A percentile compares a stretch with the other conserved stretches of the same genome.
phyloP scores from a whole-genome alignment of 2,888 invertebrate genomes.

The Slavum lentiscoides region DNA sequence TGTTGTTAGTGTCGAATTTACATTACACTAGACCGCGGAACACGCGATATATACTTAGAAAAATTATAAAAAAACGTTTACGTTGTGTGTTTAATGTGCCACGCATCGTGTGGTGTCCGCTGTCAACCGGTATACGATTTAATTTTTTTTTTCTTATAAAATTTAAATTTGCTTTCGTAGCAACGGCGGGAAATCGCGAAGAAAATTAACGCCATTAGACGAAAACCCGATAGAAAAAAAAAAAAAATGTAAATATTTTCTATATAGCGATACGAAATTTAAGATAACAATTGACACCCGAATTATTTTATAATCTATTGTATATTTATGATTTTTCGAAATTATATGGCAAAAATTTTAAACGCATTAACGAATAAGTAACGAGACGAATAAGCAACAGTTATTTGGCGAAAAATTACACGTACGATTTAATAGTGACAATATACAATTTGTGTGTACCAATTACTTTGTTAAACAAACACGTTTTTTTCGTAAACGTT shows the following conservation, averaged over 20 bases:
- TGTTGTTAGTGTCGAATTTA: not conserved
- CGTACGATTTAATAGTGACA: no score
- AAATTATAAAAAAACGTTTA: constrained; percentile 8
- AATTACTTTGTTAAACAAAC: no score
- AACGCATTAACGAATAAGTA: not conserved
- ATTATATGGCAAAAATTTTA: not conserved
- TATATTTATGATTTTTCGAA: not conserved
- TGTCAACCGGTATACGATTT: not conserved
- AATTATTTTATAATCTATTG: constrained; percentile 4
- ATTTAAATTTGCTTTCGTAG: not conserved
- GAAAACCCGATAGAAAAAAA: not conserved
- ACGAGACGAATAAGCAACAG: not conserved
- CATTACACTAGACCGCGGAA: not conserved
- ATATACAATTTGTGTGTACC: no score
- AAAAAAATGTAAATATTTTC: not conserved
- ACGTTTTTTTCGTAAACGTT: no score
- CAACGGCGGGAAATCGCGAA: not conserved
- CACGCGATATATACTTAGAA: not conserved
- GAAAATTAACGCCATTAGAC: not conserved
- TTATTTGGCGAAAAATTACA: not conserved
- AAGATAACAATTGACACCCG: no score
- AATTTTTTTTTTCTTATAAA: not conserved
- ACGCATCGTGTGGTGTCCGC: not conserved
- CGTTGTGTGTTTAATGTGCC: not conserved
- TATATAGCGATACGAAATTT: no score